Conservation (phyloP, 2,113 vertebrate genomes). For the Ailuropoda melanoleuca region DNA sequence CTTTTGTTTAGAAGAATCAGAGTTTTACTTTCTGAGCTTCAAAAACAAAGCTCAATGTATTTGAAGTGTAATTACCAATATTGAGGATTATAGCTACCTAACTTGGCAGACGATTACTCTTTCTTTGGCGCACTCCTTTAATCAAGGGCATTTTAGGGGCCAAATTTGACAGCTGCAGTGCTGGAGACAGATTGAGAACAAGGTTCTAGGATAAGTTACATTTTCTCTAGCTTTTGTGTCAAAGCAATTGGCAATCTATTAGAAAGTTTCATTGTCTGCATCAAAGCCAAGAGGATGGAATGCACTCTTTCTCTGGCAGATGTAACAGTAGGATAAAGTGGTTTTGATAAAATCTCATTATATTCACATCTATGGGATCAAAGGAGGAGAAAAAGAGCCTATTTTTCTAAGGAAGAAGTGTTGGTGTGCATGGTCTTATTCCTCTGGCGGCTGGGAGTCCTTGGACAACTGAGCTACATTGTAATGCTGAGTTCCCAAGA, state of each 20-base stretch:
- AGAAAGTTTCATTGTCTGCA: slow-evolving; percentile 49
- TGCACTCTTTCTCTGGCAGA: not conserved
- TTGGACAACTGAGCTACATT: not conserved
- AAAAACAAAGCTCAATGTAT: slow-evolving; percentile 59
- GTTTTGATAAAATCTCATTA: slow-evolving; percentile 70
- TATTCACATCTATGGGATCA: slow-evolving; percentile 55
- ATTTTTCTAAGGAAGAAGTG: not conserved
- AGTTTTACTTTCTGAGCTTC: slow-evolving; percentile 53
- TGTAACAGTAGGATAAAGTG: slow-evolving; percentile 44
- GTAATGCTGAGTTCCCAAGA: not conserved
- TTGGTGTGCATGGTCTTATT: not conserved
- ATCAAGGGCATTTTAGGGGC: slow-evolving; percentile 54
- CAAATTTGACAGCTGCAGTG: slow-evolving; percentile 39
- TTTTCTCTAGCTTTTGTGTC: slow-evolving; percentile 64
- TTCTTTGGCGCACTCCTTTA: slow-evolving; percentile 71
- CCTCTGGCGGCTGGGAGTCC: not conserved
- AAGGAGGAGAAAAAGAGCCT: slow-evolving; percentile 36
- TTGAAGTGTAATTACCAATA: slow-evolving; percentile 73
- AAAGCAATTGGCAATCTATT: slow-evolving; percentile 37
- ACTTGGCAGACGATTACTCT: slow-evolving; percentile 57
- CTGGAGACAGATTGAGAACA: slow-evolving; percentile 42
- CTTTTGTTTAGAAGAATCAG: slow-evolving; percentile 56
- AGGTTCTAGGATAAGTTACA: slow-evolving; percentile 33
- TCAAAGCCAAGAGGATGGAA: not conserved
- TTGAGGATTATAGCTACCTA: slow-evolving; percentile 55